Percentiles rank a stretch among this genome's conserved stretches.
phyloP scores from a whole-genome alignment of 1,140 invertebrate genomes.

The Stegodyphus dumicola region DNA sequence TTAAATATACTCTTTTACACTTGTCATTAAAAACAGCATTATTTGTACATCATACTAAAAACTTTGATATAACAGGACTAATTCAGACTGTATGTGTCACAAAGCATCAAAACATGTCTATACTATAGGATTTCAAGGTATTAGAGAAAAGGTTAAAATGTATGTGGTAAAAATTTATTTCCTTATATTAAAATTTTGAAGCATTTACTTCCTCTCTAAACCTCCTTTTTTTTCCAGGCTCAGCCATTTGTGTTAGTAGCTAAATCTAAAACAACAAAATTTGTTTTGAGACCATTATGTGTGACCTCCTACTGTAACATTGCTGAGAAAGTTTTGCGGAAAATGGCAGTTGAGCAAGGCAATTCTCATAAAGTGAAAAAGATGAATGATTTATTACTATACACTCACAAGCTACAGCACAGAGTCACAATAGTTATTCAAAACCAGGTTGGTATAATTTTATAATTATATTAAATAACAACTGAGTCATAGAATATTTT shows the following conservation, averaged over 20 bases:
- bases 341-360: constrained; percentile 46
- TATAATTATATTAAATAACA: neutral
- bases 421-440: constrained; percentile 34
- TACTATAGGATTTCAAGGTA: no score
- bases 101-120: no score
- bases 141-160: no score
- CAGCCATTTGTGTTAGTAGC: constrained; percentile 23
- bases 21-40: no score
- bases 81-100: no score
- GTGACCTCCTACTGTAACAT: constrained; percentile 15
- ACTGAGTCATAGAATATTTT: no score
- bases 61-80: no score
- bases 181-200: neutral
- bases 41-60: no score
- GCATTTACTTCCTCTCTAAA: neutral
- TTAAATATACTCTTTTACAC: no score
- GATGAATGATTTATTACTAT: constrained; percentile 51
- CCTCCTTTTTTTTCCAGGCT: neutral
- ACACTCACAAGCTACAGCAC: constrained; percentile 5
- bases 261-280: neutral
- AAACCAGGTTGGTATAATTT: constrained; percentile 26
- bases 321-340: constrained; percentile 36
- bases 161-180: no score
- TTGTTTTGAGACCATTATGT: constrained; percentile 15
- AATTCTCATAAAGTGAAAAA: constrained; percentile 31